Percentiles rank a stretch among this genome's conserved stretches.
Evolutionary conservation across 2,797 vertebrate species (phyloP).

Genomic region (Fistularia commersonii): DNA sequence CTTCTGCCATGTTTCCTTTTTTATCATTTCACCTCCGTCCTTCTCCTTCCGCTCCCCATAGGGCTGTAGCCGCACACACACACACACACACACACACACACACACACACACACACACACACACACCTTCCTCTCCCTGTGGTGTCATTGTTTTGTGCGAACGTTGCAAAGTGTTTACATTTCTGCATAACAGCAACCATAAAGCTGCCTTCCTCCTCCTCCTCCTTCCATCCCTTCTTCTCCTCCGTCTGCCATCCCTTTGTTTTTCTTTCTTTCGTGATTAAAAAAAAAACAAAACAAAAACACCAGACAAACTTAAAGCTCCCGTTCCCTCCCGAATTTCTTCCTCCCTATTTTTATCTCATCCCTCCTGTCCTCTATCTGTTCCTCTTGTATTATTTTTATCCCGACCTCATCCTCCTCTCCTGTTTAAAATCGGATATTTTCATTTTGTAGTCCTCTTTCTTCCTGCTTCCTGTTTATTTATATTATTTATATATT

Average conservation of each 20-base stretch:
- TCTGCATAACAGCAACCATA: constrained; percentile 72
- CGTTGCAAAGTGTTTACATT: constrained; percentile 75
- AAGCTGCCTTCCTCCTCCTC: constrained; percentile 37
- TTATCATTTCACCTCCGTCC: constrained; percentile 58
- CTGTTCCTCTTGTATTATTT: constrained; percentile 60
- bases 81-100: constrained; percentile 12
- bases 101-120: constrained; percentile 11
- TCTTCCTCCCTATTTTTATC: constrained; percentile 40
- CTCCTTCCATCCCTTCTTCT: constrained; percentile 42
- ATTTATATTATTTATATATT: no score
- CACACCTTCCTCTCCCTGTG: constrained; percentile 59
- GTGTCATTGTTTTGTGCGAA: constrained; percentile 76
- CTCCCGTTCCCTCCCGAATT: no score
- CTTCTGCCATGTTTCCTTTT: not conserved
- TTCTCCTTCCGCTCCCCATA: constrained; percentile 59
- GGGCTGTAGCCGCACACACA: constrained; percentile 55
- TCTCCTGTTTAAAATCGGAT: no score
- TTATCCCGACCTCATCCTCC: no score
- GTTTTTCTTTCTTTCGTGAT: constrained; percentile 13
- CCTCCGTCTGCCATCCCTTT: constrained; percentile 50
- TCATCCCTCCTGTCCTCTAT: constrained; percentile 59
- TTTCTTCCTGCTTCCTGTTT: not conserved
- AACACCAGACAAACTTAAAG: no score
- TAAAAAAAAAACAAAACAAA: no score
- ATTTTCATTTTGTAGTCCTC: no score